These are phyloP conservation scores for Corydoras sp. DNA, from an alignment of 2,113 vertebrate species.

Conservation along the genomic window DNA sequence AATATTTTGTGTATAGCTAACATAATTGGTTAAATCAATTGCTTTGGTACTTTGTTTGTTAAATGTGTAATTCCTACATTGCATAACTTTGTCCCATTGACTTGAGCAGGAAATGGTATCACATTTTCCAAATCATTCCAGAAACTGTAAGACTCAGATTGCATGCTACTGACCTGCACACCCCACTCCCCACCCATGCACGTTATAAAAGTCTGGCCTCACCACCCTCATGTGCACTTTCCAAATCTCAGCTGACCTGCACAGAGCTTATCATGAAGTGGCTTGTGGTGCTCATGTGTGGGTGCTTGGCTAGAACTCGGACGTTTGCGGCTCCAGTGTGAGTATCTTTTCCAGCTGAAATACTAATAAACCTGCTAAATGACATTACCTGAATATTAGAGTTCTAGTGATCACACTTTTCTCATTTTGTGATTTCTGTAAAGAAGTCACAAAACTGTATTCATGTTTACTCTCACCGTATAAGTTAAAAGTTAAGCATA, in stretches of 20 bases:
- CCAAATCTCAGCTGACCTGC: constrained; percentile 19
- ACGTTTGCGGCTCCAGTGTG: constrained; percentile 47
- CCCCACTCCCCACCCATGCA: constrained; percentile 8
- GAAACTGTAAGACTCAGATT: constrained; percentile 10
- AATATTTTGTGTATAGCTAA: too few species aligned
- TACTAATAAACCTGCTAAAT: not conserved
- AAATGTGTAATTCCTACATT: constrained; percentile 34
- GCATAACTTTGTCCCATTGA: constrained; percentile 41
- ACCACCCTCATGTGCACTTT: constrained; percentile 8
- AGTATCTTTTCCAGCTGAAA: constrained; percentile 43
- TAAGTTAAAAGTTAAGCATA: constrained; percentile 37
- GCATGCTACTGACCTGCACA: not conserved
- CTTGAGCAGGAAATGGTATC: constrained; percentile 5
- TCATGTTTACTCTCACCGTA: constrained; percentile 6
- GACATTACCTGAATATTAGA: not conserved
- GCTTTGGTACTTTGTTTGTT: not conserved
- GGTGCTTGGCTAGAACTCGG: constrained; percentile 44
- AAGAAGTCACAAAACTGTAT: too few species aligned
- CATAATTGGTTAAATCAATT: not conserved
- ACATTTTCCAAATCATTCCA: constrained; percentile 27
- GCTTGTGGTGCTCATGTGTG: constrained; percentile 40
- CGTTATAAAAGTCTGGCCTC: constrained; percentile 46
- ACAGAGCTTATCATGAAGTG: constrained; percentile 51
- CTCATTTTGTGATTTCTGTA: not conserved
- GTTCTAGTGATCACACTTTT: not conserved